Base-by-base conservation (phyloP, 2,113 vertebrate genomes). In the Crotalus helleri region DNA sequence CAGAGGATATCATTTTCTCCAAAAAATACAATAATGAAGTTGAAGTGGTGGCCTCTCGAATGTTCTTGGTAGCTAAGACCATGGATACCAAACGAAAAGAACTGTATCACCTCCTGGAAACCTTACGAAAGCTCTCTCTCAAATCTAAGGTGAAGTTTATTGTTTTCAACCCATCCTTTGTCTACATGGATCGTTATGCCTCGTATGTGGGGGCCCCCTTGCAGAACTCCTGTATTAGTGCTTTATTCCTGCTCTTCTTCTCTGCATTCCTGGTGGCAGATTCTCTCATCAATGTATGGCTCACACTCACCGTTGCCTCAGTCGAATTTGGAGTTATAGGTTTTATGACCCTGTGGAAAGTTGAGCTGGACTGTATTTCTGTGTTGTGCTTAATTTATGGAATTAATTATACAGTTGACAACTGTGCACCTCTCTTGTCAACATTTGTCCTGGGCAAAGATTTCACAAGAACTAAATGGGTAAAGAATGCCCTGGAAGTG, bases 281-380 rank as follows among this genome's bases (percentile, higher is more conserved):
- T 96, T 98, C 99, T 12, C 98, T 99, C 95, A 99, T 99, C 24
- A 99, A 99, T 0, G 98, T 99, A 93, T 99, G 99, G 99, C 98
- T 99, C 94, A 99, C 98, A 87, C 98, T 99, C 94, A 99, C 99
- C 21, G 98, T 99, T 94, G 98, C 98, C 94, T 99, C 99, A 0
- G 99, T 99, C 74, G 99, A 99, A 97, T 99, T 99, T 64, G 99
- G 99, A 90, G 98, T 99, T 93, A 98, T 99, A 97, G 99, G 99
- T 95, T 99, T 99, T 97, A 99, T 99, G 99, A 99, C 99, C 26
- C 96, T 99, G 91, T 99, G 99, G 99, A 99, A 98, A 91, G 99
- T 99, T 95, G 98, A 99, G 98, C 97, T 99, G 96, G 99, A 99
- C 98, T 99, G 99, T 97, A 98, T 99, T 97, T 99, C 99, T 61